Conservation (phyloP, 2,797 vertebrate species). For the Muscicapa comitata region DNA sequence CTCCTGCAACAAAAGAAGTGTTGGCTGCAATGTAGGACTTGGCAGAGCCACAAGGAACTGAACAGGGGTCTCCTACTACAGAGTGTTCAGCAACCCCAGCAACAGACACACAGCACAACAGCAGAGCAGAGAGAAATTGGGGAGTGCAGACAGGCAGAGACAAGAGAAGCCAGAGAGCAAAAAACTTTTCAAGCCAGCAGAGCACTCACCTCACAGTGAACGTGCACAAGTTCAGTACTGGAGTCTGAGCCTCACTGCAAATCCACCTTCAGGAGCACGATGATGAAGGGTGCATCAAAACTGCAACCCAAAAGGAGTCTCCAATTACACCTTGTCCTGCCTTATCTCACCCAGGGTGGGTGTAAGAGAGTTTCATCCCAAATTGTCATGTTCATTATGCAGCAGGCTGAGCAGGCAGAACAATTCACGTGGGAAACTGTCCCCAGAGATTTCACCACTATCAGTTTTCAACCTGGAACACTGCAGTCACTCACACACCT, state of each 20-base stretch:
- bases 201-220: neutral
- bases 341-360: neutral
- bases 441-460: neutral
- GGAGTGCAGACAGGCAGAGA: neutral
- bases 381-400: neutral
- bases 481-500: neutral
- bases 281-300: neutral
- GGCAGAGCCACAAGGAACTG: neutral
- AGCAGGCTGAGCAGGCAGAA: neutral
- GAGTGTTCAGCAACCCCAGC: neutral
- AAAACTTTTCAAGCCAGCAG: neutral
- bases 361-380: neutral
- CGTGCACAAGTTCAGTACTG: accelerated
- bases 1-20: neutral
- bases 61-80: neutral
- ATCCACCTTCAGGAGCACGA: neutral
- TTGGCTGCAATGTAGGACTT: neutral
- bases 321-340: neutral
- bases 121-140: neutral
- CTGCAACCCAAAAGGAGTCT: neutral
- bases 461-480: neutral
- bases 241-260: neutral
- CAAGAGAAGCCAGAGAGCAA: neutral
- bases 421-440: neutral
- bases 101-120: neutral